Conservation (phyloP, 2,113 vertebrate genomes). For the Theristicus caerulescens region DNA sequence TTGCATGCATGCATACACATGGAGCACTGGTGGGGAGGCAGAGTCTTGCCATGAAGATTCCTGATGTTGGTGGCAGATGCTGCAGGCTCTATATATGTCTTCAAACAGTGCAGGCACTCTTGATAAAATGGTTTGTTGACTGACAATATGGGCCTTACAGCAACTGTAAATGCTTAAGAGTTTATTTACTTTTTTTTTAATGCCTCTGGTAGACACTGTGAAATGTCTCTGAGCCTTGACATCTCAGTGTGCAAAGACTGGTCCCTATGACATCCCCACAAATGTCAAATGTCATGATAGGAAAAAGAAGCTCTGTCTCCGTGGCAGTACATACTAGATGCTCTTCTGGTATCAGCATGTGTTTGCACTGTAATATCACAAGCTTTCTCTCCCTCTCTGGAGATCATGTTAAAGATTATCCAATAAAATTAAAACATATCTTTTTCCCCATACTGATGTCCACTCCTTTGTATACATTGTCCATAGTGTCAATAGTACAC, state of each 20-base stretch:
- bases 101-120: not conserved
- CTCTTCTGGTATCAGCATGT: not conserved
- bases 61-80: not conserved
- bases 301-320: not conserved
- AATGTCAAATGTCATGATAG: not conserved
- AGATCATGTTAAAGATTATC: not conserved
- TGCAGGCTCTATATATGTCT: not conserved
- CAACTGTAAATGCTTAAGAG: not conserved
- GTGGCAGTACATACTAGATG: not conserved
- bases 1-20: not conserved
- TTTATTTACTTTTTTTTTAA: not conserved
- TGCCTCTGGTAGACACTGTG: not conserved
- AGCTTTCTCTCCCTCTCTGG: not conserved
- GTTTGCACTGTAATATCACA: not conserved
- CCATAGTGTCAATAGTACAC: not conserved
- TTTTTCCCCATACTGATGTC: not conserved
- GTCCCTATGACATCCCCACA: not conserved
- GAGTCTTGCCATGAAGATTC: not conserved
- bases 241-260: not conserved
- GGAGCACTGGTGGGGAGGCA: not conserved
- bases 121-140: not conserved
- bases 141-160: not conserved
- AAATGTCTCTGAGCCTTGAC: not conserved
- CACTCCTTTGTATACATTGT: not conserved
- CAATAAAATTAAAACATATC: not conserved